These are phyloP conservation scores for Pangasianodon gigas DNA, from an alignment of 2,113 vertebrate genomes.

Conservation along the genomic window DNA sequence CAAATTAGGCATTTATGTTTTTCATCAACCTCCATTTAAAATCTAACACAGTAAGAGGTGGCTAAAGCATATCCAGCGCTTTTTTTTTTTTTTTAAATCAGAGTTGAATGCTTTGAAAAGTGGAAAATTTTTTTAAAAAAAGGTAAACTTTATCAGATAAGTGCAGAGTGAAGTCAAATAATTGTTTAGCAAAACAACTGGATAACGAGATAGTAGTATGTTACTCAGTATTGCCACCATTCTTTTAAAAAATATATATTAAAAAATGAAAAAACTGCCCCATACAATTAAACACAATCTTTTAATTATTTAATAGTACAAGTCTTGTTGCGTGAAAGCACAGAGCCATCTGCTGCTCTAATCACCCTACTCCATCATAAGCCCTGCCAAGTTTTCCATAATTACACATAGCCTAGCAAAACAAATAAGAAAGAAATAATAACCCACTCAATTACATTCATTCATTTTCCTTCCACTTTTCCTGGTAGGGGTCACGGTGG, in stretches of 20 bases:
- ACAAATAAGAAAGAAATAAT: neutral
- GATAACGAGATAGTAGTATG: neutral
- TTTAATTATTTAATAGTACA: neutral
- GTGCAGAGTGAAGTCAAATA: neutral
- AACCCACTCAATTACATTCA: neutral
- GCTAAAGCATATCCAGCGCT: neutral
- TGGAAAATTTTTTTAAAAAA: neutral
- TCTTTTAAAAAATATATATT: neutral
- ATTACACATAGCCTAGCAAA: slow-evolving; percentile 12
- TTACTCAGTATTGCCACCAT: neutral
- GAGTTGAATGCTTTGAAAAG: neutral
- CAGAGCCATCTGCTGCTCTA: slow-evolving; percentile 21
- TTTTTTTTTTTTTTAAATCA: neutral
- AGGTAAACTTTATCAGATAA: neutral
- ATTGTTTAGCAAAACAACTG: neutral
- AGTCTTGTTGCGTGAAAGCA: neutral
- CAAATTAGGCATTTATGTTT: neutral
- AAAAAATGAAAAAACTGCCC: neutral
- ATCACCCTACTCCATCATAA: slow-evolving; percentile 26
- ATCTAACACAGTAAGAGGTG: neutral
- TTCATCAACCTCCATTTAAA: neutral
- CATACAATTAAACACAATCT: neutral
- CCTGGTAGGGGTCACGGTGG: neutral
- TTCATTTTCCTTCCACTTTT: neutral
- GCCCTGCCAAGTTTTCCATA: neutral